These are phyloP conservation scores for Xestia sexstrigata DNA, from an alignment of 2,888 invertebrate genomes.

Conservation along the genomic window DNA sequence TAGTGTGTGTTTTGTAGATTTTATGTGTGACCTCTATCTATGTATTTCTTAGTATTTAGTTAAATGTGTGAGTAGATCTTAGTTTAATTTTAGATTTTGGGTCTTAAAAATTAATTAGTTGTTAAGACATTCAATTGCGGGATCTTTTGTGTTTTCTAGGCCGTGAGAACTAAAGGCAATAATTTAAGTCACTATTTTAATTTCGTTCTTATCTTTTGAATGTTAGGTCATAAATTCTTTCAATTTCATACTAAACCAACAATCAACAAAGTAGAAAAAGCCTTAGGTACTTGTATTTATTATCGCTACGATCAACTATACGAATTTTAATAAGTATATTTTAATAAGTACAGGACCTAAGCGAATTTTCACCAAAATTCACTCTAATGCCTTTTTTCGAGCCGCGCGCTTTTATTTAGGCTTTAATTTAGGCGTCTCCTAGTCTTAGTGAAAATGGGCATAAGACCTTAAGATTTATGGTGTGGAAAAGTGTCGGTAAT, in stretches of 20 bases:
- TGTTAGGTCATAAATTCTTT: slow-evolving; percentile 18
- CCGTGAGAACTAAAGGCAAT: slow-evolving; percentile 21
- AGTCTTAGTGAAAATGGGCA: neutral
- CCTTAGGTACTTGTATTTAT: neutral
- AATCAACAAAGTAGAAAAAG: slow-evolving; percentile 4
- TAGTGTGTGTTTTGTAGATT: slow-evolving; percentile 21
- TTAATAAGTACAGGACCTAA: neutral
- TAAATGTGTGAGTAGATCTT: slow-evolving; percentile 21
- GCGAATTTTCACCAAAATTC: slow-evolving; percentile 45
- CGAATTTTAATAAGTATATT: too few species aligned
- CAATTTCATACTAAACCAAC: slow-evolving; percentile 14
- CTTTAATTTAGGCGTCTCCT: neutral
- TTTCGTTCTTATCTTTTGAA: slow-evolving; percentile 17
- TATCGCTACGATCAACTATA: neutral
- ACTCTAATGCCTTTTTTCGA: neutral
- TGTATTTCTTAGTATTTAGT: slow-evolving; percentile 15
- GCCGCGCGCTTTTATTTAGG: neutral
- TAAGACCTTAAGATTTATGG: slow-evolving; percentile 57
- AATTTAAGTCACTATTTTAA: slow-evolving; percentile 4
- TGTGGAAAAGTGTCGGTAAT: slow-evolving; percentile 54
- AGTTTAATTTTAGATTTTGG: neutral
- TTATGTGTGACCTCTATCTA: slow-evolving; percentile 34
- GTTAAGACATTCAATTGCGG: slow-evolving; percentile 1
- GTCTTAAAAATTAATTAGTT: neutral
- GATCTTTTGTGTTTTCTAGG: slow-evolving; percentile 13